Evolutionary conservation across 2,888 invertebrate genomes (phyloP).

Genomic region (Cinara cedri): DNA sequence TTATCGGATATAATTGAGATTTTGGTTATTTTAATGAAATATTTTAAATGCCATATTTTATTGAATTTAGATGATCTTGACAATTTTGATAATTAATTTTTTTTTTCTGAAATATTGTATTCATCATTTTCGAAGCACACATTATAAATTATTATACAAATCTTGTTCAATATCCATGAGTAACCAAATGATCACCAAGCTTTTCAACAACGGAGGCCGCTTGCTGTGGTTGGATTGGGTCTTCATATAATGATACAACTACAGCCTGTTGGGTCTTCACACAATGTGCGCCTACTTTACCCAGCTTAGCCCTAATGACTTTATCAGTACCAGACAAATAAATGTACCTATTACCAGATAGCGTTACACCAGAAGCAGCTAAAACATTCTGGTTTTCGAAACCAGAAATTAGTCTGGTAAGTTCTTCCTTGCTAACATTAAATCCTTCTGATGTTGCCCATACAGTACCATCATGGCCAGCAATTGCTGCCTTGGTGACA

Average conservation of each 20-base stretch:
- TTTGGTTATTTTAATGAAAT: conserved; percentile 48
- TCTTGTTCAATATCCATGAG: conserved; percentile 83
- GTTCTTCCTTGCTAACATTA: conserved; percentile 94
- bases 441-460: conserved; percentile 94
- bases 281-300: conserved; percentile 93
- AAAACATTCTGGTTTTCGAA: conserved; percentile 88
- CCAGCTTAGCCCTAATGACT: conserved; percentile 91
- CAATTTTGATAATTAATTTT: conserved; percentile 34
- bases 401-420: conserved; percentile 85
- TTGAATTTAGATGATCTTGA: conserved; percentile 26
- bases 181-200: conserved; percentile 95
- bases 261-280: conserved; percentile 96
- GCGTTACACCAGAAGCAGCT: conserved; percentile 88
- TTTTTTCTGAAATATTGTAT: conserved; percentile 1
- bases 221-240: conserved; percentile 95
- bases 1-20: conserved; percentile 34
- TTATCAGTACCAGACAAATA: conserved; percentile 93
- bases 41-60: conserved; percentile 49
- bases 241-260: conserved; percentile 93
- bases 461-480: conserved; percentile 92
- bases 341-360: conserved; percentile 91
- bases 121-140: conserved; percentile 20
- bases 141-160: background rate
- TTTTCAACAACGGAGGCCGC: conserved; percentile 96
- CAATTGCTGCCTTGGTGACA: conserved; percentile 93